Evolutionary conservation across 1,140 invertebrate species (phyloP), one percentile per base, ranked within the genome.

Genomic region (Drosophila kepulauana): DNA sequence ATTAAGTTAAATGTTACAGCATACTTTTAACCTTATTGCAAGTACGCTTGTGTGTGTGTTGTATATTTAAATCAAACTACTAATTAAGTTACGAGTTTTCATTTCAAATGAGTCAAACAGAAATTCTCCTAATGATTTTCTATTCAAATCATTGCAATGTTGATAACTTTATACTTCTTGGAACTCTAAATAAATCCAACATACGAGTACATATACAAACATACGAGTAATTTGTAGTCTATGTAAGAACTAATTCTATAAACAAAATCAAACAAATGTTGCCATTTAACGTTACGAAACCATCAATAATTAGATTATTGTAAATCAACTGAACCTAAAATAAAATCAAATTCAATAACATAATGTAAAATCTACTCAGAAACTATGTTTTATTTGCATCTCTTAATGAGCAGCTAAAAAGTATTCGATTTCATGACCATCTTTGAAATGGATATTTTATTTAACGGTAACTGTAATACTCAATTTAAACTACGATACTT

Each of bases 281-380:
- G 51, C 67, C 73, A 74, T 77, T 82, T 68, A 79, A 81, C 79
- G 86, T 89, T 89, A 86, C 89, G 85, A 89, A 85, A 80, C 57
- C 64, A 85, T 89, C 85, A 89, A 89, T 89, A 89, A 89, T 89
- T 89, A 89, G 86, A 85, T 89, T 85, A 89, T 89, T 89, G 85
- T 64, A 33, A 69, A 63, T 13, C 54, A 57, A 74, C 72, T 69
- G 57, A 78, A 82, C 62, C 69, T 56, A 69, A 80, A 78, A 45
- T 16, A 45, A 71, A 76, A 58, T 61, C 41, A 59, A 65, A 67
- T 57, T 73, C 59, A 77, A 74, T 62, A 67, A 67, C 62, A 68
- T 77, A n/a, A 77, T 59, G 62, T 54, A 49, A 81, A 74, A 45
- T 11, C 41, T 35, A 48, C 64, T 43, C 52, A 16, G 15, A 16